Conservation (phyloP, 2,797 vertebrate genomes). For the Hirundo rustica region DNA sequence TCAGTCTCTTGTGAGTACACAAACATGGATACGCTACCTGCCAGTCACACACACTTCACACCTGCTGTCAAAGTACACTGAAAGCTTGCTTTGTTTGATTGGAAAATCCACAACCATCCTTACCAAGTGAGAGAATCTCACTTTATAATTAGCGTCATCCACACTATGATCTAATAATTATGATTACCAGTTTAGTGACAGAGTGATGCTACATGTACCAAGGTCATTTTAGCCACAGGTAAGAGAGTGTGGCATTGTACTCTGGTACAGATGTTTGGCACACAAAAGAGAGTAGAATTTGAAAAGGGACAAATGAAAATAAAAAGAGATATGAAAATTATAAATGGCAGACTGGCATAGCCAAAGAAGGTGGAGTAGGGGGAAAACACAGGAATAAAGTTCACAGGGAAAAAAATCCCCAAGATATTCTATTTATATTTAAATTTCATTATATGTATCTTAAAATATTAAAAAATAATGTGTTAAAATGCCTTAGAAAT, state of each 20-base stretch:
- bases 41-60: not conserved
- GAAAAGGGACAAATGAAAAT: not conserved
- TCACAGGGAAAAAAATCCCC: not conserved
- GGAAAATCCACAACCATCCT: not conserved
- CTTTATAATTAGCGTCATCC: conserved; percentile 1
- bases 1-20: not conserved
- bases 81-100: conserved; percentile 2
- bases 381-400: not conserved
- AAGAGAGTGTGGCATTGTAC: not conserved
- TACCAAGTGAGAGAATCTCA: not conserved
- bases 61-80: not conserved
- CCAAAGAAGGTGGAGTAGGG: not conserved
- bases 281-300: not conserved
- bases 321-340: not conserved
- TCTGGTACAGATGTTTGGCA: not conserved
- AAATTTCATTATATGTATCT: not conserved
- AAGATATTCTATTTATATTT: not conserved
- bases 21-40: not conserved
- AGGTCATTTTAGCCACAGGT: not conserved
- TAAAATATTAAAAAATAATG: not conserved
- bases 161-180: not conserved
- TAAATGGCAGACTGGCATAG: not conserved
- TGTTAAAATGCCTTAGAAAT: not conserved
- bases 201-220: not conserved
- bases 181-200: not conserved